A percentile compares a stretch with the other conserved stretches of the same genome.
Evolutionary conservation across 2,113 vertebrate species (phyloP).

Genomic region (Rhizomys pruinosus): DNA sequence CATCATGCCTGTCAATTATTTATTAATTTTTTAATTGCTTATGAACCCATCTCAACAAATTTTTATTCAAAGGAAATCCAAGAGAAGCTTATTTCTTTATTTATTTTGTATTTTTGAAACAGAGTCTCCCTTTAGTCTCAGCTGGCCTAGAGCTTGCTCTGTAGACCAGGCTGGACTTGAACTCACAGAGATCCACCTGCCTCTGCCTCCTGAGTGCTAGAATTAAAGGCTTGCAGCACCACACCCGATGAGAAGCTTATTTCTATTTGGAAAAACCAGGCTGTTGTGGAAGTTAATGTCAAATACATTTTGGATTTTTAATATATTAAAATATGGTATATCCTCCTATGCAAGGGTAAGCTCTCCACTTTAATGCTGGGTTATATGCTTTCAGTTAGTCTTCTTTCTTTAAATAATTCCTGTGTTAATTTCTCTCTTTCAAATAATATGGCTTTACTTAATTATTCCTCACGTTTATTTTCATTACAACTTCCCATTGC

Average conservation of each 20-base stretch:
- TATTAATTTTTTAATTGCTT: not conserved
- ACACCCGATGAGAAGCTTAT: not conserved
- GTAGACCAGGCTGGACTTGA: too few species aligned
- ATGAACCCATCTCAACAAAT: not conserved
- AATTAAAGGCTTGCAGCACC: too few species aligned
- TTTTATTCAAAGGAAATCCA: slow-evolving; percentile 32
- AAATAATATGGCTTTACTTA: not conserved
- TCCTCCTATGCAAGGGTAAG: not conserved
- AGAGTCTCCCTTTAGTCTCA: too few species aligned
- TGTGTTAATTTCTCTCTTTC: not conserved
- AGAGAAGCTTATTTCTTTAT: not conserved
- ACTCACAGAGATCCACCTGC: too few species aligned
- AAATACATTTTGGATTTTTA: not conserved
- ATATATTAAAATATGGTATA: not conserved
- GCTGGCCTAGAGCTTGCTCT: too few species aligned
- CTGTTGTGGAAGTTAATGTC: not conserved
- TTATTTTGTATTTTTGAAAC: too few species aligned
- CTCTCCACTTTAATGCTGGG: not conserved
- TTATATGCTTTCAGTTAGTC: not conserved
- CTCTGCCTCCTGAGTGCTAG: too few species aligned
- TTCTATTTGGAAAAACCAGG: slow-evolving; percentile 35
- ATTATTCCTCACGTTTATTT: not conserved
- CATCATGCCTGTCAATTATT: too few species aligned
- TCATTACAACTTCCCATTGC: not conserved
- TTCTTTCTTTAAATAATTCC: not conserved